These are phyloP conservation scores for Melangyna quadrimaculata DNA, from an alignment of 2,888 invertebrate species.

Conservation along the genomic window DNA sequence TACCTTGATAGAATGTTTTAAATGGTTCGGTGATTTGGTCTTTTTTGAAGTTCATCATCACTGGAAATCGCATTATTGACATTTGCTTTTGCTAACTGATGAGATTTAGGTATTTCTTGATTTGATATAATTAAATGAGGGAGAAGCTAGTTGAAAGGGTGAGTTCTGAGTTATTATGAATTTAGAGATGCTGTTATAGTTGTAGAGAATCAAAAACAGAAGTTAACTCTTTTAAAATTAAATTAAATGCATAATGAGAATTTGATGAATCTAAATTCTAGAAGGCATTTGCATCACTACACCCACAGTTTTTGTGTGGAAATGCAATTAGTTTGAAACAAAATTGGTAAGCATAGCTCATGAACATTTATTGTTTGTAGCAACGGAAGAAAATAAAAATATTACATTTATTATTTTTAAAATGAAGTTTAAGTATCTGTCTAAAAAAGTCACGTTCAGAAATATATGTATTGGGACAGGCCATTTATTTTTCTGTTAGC, in stretches of 20 bases:
- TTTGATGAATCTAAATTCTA: background rate
- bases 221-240: background rate
- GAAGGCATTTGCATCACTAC: background rate
- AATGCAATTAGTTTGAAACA: background rate
- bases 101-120: background rate
- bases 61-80: background rate
- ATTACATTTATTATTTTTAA: too few relatives aligned
- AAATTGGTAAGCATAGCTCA: too few relatives aligned
- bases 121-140: background rate
- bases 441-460: too few relatives aligned
- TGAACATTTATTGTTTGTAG: too few relatives aligned
- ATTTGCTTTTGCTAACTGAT: background rate
- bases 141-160: background rate
- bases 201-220: background rate
- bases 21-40: background rate
- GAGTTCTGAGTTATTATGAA: background rate
- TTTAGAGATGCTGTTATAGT: background rate
- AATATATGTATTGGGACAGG: too few relatives aligned
- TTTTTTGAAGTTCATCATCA: constrained; percentile 2
- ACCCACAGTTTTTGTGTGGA: background rate
- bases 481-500: too few relatives aligned
- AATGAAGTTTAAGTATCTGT: too few relatives aligned
- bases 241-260: background rate
- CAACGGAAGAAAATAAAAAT: too few relatives aligned
- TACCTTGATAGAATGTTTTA: background rate